phyloP scores from a whole-genome alignment of 2,113 vertebrate genomes.

The Callaeas wilsoni region DNA sequence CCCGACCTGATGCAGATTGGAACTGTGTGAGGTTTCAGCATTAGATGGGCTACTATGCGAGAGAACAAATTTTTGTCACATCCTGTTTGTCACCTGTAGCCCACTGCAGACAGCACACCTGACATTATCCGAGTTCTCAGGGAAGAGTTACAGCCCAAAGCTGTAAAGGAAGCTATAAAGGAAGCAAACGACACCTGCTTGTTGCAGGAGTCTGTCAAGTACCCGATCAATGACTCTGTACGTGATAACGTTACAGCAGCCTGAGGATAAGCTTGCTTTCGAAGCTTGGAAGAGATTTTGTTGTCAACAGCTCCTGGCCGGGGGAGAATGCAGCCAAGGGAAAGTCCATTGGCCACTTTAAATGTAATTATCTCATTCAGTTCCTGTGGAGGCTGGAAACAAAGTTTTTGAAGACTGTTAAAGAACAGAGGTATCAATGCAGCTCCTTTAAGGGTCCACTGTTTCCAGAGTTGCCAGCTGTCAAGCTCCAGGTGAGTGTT shows the following conservation, averaged over 20 bases:
- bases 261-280: not conserved
- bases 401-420: not conserved
- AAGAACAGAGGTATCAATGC: not conserved
- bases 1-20: not conserved
- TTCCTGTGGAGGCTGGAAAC: not conserved
- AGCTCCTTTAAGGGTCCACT: not conserved
- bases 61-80: not conserved
- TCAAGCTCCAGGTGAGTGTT: not conserved
- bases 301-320: not conserved
- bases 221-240: not conserved
- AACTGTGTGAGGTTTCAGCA: not conserved
- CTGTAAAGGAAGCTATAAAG: not conserved
- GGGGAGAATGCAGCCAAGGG: not conserved
- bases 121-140: fast-evolving
- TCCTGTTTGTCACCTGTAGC: not conserved
- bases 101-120: not conserved
- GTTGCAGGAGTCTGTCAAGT: not conserved
- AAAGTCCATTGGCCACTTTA: not conserved
- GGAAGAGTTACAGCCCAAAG: not conserved
- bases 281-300: not conserved
- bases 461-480: not conserved
- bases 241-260: not conserved
- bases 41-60: not conserved
- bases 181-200: not conserved
- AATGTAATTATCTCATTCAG: not conserved